Conservation (phyloP, 1,140 invertebrate species). For the Cheumatopsyche charites region DNA sequence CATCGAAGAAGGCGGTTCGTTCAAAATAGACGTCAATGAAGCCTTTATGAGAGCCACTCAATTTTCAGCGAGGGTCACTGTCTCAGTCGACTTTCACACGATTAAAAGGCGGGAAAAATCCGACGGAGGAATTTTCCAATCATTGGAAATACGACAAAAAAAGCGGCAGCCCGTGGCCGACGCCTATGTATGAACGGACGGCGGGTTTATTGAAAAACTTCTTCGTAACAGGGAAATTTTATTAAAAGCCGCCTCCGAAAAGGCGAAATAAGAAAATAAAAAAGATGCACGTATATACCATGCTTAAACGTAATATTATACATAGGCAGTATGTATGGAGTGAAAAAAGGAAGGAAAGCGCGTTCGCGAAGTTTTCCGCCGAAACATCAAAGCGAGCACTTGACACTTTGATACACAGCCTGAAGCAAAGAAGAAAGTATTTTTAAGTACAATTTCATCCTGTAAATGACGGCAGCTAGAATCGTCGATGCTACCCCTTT, state of each 20-base stretch:
- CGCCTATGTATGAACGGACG: background rate
- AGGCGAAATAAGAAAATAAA: background rate
- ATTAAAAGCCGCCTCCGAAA: slow-evolving; percentile 16
- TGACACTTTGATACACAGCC: slow-evolving; percentile 33
- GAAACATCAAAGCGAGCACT: slow-evolving; percentile 34
- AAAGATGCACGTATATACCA: background rate
- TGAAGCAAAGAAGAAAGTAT: slow-evolving; percentile 4
- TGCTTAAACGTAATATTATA: background rate
- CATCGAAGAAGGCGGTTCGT: background rate
- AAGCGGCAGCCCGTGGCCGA: background rate
- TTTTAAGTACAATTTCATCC: slow-evolving; percentile 34
- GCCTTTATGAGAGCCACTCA: slow-evolving; percentile 17
- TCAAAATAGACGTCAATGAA: slow-evolving; percentile 6
- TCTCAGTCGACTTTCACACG: slow-evolving; percentile 4
- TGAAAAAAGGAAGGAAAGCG: too few relatives aligned
- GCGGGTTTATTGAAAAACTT: slow-evolving; percentile 32
- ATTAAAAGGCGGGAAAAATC: slow-evolving; percentile 7
- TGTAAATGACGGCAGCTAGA: background rate
- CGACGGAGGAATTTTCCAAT: slow-evolving; percentile 23
- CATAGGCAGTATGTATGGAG: too few relatives aligned
- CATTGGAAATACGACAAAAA: slow-evolving; percentile 14
- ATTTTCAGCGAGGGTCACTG: slow-evolving; percentile 25
- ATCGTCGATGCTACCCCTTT: background rate
- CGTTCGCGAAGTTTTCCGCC: slow-evolving; percentile 16
- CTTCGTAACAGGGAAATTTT: slow-evolving; percentile 32